Evolutionary conservation across 1,140 invertebrate genomes (phyloP), one percentile per base, ranked within the genome.

Genomic region (fruit fly (Drosophila melanogaster)): DNA sequence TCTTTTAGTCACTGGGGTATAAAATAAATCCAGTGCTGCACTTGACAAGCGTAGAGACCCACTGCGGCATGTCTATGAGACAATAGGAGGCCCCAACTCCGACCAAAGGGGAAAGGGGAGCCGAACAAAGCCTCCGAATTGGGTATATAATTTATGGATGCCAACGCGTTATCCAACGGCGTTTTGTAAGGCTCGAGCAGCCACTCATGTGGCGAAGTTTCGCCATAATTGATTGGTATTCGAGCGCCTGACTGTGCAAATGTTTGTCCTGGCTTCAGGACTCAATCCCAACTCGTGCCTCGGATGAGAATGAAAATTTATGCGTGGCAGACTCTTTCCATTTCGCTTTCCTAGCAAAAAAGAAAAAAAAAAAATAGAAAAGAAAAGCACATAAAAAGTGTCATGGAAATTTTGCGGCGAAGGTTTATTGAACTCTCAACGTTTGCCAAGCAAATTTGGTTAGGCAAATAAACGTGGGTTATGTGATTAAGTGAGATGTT

Each of bases 91-190:
- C 24, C 51, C 22, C 44, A 14, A 14, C 69, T 78, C 59, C 30
- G 44, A 72, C 71, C 80, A 80, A 65, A 40, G 47, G 46, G 17
- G 4, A 19, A 3, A 24, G 14, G 24, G 15, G 51, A 35, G 44
- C 14, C 47, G 67, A 61, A 76, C 46, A 72, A 81, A 53, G 49
- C 55, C 56, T 40, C 40, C 14, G 33, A 69, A 57, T 50, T 43
- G 4, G 30, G 47, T 41, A 70, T 35, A 86, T 80, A 87, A 85
- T 87, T 85, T 85, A 85, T 85, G 83, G 83, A 78, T 83, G 59
- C 38, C 81, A 86, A 56, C 59, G 67, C 58, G 70, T 85, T 85
- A 85, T 85, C 81, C 81, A 85, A 85, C 54, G 60, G 56, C 81
- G 62, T 67, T 69, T 76, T 61, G 57, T 65, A 64, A 71, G 71